Conservation (phyloP, 2,113 vertebrate species). For the Neotragus pygmaeus region DNA sequence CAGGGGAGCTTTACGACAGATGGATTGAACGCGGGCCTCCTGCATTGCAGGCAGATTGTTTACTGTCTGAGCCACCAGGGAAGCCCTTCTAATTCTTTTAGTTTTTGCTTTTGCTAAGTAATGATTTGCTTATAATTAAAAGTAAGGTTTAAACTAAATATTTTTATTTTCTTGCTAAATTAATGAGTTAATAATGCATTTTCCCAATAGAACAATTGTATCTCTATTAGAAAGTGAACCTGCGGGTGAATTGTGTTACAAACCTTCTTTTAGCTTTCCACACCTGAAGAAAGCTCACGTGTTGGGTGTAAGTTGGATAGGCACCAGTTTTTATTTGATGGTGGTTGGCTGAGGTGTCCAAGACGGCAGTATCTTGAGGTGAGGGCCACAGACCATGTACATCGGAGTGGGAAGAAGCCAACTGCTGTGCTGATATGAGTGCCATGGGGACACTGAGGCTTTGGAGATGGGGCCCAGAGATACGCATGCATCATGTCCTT, state of each 20-base stretch:
- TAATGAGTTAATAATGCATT: background rate
- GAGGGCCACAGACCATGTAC: background rate
- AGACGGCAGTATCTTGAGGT: background rate
- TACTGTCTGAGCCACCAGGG: background rate
- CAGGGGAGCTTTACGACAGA: background rate
- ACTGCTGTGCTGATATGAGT: background rate
- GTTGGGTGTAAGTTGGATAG: background rate
- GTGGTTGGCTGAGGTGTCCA: background rate
- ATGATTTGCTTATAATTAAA: constrained; percentile 13
- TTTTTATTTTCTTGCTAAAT: background rate
- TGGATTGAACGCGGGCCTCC: background rate
- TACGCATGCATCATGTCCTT: background rate
- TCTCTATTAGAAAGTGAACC: background rate
- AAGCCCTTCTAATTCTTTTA: background rate
- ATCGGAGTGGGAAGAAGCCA: background rate
- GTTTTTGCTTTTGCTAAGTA: background rate
- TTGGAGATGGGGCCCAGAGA: background rate
- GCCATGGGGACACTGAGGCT: background rate
- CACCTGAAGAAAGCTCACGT: background rate
- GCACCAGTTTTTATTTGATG: background rate
- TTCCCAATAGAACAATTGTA: background rate
- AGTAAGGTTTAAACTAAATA: background rate
- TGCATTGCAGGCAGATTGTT: background rate
- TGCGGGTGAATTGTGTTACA: background rate
- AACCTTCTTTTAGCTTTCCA: background rate